These are phyloP conservation scores for Megalops cyprinoides DNA, from an alignment of 2,797 vertebrate species.

Conservation along the genomic window DNA sequence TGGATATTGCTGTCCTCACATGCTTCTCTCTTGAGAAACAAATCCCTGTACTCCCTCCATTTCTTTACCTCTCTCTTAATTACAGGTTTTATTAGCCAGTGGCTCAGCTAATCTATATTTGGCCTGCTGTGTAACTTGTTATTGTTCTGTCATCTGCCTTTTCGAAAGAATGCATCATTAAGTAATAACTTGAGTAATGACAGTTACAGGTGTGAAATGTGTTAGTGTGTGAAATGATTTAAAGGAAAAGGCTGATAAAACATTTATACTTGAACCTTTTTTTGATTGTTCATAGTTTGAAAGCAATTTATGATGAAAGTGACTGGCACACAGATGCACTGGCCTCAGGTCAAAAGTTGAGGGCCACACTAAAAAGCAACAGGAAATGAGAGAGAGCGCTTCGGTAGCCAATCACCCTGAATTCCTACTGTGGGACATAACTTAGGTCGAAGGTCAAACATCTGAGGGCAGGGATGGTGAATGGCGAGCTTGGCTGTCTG, in stretches of 20 bases:
- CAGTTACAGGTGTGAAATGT: neutral
- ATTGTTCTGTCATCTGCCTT: neutral
- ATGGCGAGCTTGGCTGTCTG: slow-evolving; percentile 71
- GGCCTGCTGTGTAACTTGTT: too few relatives aligned
- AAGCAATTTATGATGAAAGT: too few relatives aligned
- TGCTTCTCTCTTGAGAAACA: neutral
- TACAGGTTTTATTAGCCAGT: neutral
- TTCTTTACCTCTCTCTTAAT: neutral
- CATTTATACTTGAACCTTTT: too few relatives aligned
- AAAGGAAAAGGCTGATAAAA: neutral
- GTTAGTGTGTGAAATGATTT: neutral
- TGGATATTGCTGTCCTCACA: slow-evolving; percentile 28
- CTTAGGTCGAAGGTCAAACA: slow-evolving; percentile 62
- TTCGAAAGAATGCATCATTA: neutral
- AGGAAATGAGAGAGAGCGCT: slow-evolving; percentile 72
- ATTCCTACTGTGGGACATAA: slow-evolving; percentile 68
- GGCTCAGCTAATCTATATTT: neutral
- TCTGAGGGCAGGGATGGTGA: slow-evolving; percentile 66
- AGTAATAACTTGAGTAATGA: neutral
- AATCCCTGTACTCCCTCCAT: neutral
- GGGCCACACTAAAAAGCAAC: slow-evolving; percentile 47
- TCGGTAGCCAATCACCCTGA: slow-evolving; percentile 67
- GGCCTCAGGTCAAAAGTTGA: neutral
- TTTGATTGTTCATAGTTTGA: too few relatives aligned
- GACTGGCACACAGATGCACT: neutral